Percentiles rank a stretch among this genome's conserved stretches.
These are phyloP conservation scores for Solenopsis fugax DNA, from an alignment of 1,140 invertebrate species.

Conservation along the genomic window DNA sequence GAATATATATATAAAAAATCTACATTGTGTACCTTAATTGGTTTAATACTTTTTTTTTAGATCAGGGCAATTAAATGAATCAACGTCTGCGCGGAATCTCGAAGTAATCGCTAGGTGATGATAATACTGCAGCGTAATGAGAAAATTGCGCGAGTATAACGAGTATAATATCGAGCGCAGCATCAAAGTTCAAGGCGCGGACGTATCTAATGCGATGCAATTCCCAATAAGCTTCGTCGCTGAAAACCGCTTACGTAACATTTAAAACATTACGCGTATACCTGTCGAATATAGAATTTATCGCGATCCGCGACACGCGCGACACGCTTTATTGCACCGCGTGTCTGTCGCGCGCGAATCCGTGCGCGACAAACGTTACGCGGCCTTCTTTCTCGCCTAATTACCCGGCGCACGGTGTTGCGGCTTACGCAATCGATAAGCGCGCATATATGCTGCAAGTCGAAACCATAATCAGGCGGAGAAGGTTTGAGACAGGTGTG, in stretches of 20 bases:
- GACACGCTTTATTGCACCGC: neutral
- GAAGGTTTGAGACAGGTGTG: slow-evolving; percentile 1
- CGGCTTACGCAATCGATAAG: slow-evolving; percentile 37
- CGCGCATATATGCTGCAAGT: neutral
- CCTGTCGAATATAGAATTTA: neutral
- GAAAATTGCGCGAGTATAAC: slow-evolving; percentile 19
- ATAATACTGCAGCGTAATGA: slow-evolving; percentile 8
- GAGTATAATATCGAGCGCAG: slow-evolving; percentile 47
- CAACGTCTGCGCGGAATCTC: neutral
- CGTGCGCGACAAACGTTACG: neutral
- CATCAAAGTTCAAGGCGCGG: slow-evolving; percentile 60
- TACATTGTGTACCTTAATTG: neutral
- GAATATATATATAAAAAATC: neutral
- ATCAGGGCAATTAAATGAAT: slow-evolving; percentile 3
- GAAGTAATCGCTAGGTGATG: neutral
- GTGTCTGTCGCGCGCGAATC: neutral
- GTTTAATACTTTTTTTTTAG: neutral
- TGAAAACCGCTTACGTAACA: slow-evolving; percentile 19
- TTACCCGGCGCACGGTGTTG: neutral
- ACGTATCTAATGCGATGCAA: slow-evolving; percentile 26
- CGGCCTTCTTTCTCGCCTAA: slow-evolving; percentile 9
- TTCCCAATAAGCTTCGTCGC: slow-evolving; percentile 6
- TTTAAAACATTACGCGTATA: neutral
- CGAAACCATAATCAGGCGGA: slow-evolving; percentile 15
- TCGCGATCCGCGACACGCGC: neutral